Evolutionary conservation across 2,113 vertebrate genomes (phyloP).

Genomic region (Apeltes quadracus): DNA sequence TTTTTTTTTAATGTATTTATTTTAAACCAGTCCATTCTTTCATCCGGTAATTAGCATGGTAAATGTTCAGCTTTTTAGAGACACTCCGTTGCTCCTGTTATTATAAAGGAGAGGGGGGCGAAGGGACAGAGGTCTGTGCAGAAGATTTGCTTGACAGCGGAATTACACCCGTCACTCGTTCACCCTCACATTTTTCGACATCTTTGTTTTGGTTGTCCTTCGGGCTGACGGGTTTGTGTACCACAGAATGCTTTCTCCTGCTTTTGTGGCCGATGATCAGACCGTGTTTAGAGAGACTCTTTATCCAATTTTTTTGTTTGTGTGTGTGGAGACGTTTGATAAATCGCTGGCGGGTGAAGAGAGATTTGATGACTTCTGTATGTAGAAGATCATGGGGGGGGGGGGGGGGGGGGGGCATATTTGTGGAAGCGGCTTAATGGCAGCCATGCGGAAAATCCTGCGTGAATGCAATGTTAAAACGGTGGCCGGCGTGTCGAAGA

Average conservation of each 20-base stretch:
- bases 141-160: conserved; percentile 60
- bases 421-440: background rate
- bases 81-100: conserved; percentile 12
- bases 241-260: conserved; percentile 41
- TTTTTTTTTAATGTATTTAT: conserved; percentile 24
- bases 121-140: conserved; percentile 41
- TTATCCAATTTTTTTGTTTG: conserved; percentile 1
- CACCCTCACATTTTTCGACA: conserved; percentile 51
- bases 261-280: conserved; percentile 28
- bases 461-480: background rate
- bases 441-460: background rate
- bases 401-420: background rate
- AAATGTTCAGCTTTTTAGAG: conserved; percentile 50
- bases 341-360: background rate
- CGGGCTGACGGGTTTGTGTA: conserved; percentile 54
- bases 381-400: background rate
- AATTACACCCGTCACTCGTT: conserved; percentile 50
- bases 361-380: background rate
- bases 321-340: background rate
- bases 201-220: conserved; percentile 60
- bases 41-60: conserved; percentile 56
- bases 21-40: conserved; percentile 36
- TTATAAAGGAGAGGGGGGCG: conserved; percentile 31
- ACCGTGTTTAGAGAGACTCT: conserved; percentile 3
- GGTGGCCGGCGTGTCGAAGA: conserved; percentile 13